Conservation (phyloP, 2,888 invertebrate species). For the Nomada goodeniana region DNA sequence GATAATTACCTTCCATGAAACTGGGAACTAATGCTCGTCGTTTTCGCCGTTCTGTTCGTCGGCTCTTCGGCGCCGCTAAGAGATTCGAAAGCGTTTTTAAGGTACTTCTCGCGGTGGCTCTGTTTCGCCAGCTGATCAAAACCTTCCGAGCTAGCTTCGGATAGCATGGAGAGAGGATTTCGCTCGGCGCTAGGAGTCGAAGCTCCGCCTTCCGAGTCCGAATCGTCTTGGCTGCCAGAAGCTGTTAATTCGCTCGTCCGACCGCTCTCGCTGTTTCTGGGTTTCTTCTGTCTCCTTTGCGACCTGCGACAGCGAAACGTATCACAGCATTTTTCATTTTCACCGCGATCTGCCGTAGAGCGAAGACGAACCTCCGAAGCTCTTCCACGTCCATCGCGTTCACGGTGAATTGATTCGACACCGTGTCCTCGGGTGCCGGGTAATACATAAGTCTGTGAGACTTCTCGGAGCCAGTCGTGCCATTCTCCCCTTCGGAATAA, state of each 20-base stretch:
- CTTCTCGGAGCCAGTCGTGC: conserved; percentile 89
- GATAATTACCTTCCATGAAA: conserved; percentile 81
- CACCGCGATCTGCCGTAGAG: not conserved
- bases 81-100: conserved; percentile 90
- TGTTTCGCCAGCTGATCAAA: conserved; percentile 86
- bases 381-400: conserved; percentile 95
- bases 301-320: conserved; percentile 67
- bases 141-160: conserved; percentile 90
- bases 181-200: conserved; percentile 94
- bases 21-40: conserved; percentile 84
- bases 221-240: conserved; percentile 89
- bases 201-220: conserved; percentile 87
- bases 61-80: conserved; percentile 88
- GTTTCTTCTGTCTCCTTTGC: conserved; percentile 80
- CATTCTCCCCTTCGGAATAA: conserved; percentile 90
- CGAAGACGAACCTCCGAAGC: conserved; percentile 87
- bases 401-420: conserved; percentile 91
- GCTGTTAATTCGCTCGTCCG: conserved; percentile 81
- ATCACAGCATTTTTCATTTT: not conserved
- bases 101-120: conserved; percentile 86
- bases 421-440: conserved; percentile 88
- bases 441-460: conserved; percentile 89
- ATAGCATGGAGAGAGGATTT: conserved; percentile 89
- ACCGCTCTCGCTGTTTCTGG: conserved; percentile 76
- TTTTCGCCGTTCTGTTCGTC: conserved; percentile 75